These are phyloP conservation scores for Piprites chloris DNA, from an alignment of 2,113 vertebrate genomes.

Conservation along the genomic window DNA sequence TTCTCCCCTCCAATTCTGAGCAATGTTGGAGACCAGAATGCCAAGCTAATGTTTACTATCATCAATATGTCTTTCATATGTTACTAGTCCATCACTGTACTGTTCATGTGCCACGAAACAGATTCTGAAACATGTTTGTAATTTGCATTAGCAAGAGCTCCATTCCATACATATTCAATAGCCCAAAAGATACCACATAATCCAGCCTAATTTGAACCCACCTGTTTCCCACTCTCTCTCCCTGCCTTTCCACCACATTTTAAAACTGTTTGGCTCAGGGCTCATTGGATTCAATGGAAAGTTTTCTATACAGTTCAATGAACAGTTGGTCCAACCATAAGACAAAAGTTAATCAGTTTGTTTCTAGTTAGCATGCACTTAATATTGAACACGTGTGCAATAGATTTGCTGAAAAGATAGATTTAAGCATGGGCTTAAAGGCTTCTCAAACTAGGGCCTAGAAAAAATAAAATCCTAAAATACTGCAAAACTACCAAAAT, in stretches of 20 bases:
- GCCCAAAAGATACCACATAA: background rate
- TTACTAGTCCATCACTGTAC: slow-evolving; percentile 15
- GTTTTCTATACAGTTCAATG: background rate
- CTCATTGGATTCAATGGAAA: background rate
- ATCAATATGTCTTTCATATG: slow-evolving; percentile 36
- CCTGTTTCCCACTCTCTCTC: slow-evolving; percentile 8
- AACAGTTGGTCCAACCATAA: background rate
- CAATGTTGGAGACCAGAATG: slow-evolving; percentile 17
- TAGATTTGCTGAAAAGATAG: background rate
- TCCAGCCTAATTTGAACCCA: slow-evolving; percentile 10
- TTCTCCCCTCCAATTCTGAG: background rate
- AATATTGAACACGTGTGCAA: slow-evolving; percentile 33
- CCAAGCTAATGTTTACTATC: slow-evolving; percentile 4
- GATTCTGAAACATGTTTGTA: slow-evolving; percentile 25
- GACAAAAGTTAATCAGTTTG: slow-evolving; percentile 18
- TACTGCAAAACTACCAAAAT: background rate
- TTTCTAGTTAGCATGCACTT: slow-evolving; percentile 37
- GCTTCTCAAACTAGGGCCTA: background rate
- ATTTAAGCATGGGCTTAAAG: background rate
- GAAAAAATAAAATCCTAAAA: background rate
- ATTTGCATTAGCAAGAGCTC: slow-evolving; percentile 29
- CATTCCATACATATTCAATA: slow-evolving; percentile 29
- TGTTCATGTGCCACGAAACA: slow-evolving; percentile 8
- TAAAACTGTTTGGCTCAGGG: background rate
- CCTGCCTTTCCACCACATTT: background rate